Evolutionary conservation across 2,888 invertebrate species (phyloP), one percentile per base, ranked within the genome.

Genomic region (Brenthis hecate): DNA sequence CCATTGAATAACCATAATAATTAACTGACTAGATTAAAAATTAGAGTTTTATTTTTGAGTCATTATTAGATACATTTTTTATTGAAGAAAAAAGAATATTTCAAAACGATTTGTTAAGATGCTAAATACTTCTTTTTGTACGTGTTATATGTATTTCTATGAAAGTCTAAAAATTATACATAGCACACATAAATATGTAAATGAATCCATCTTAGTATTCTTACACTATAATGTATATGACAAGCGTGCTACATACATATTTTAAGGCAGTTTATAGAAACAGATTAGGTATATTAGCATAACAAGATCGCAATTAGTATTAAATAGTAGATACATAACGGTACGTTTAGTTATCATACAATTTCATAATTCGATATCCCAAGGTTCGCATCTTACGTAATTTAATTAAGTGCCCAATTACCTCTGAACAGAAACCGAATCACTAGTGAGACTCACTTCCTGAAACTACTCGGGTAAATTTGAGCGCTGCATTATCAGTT

Each of bases 361-460:
- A 43, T 62, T 47, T 50, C 47, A 50, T 62, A 56, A 67, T 48
- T 50, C 50, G 55, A 61, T 67, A 61, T 60, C 56, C 55, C 36
- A 54, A 61, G 55, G n/a, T 62, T 67, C 56, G 56, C 47, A 55
- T 50, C 48, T 62, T 67, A 61, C 56, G 61, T 56, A 56, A 67
- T 67, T 56, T 50, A 51, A 67, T 67, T 67, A 67, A 67, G 55
- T 47, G 50, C 43, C 56, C 66, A 67, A 67, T 67, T 67, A 62
- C 43, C 13, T 67, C 54, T 55, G 48, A 66, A 14, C 51, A 36
- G 60, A 51, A 56, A 32, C 36, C n/a, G 61, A 61, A 54, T 60
- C 13, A 23, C 66, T 48, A 56, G 54, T 43, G 23, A 62, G 56
- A 56, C 36, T 36, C 23, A 48, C 56, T 67, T 56, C 51, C 54